These are phyloP conservation scores for Cylloceria caligata DNA, from an alignment of 2,888 invertebrate species.

Conservation along the genomic window DNA sequence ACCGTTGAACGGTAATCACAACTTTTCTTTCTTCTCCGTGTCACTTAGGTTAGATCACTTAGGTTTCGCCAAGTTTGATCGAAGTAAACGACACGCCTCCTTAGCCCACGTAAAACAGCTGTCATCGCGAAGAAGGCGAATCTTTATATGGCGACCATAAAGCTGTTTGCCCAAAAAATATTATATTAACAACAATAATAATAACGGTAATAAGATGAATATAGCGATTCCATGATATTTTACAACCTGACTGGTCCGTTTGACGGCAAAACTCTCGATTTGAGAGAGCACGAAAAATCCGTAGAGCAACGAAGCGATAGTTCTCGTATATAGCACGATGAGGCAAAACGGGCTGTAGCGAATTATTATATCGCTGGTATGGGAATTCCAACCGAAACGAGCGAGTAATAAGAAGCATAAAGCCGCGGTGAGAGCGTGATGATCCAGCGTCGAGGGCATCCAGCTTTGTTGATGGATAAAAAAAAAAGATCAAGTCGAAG, in stretches of 20 bases:
- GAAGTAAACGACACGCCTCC: background rate
- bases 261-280: slow-evolving; percentile 23
- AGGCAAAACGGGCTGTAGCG: slow-evolving; percentile 42
- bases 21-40: no score
- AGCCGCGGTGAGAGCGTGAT: slow-evolving; percentile 50
- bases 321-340: slow-evolving; percentile 26
- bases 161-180: slow-evolving; percentile 27
- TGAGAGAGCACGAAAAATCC: slow-evolving; percentile 14
- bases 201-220: slow-evolving; percentile 32
- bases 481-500: slow-evolving; percentile 34
- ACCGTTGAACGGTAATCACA: no score
- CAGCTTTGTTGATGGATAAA: slow-evolving; percentile 52
- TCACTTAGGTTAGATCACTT: no score
- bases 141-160: slow-evolving; percentile 22
- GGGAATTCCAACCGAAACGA: slow-evolving; percentile 64
- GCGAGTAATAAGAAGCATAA: slow-evolving; percentile 66
- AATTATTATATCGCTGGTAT: slow-evolving; percentile 63
- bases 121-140: background rate
- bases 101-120: background rate
- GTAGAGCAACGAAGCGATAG: slow-evolving; percentile 6
- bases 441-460: slow-evolving; percentile 60
- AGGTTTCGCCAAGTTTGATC: no score
- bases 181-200: slow-evolving; percentile 43
- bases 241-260: slow-evolving; percentile 37
- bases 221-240: slow-evolving; percentile 21